Conservation (phyloP, 1,140 invertebrate species). For the Sycophaga agraensis region DNA sequence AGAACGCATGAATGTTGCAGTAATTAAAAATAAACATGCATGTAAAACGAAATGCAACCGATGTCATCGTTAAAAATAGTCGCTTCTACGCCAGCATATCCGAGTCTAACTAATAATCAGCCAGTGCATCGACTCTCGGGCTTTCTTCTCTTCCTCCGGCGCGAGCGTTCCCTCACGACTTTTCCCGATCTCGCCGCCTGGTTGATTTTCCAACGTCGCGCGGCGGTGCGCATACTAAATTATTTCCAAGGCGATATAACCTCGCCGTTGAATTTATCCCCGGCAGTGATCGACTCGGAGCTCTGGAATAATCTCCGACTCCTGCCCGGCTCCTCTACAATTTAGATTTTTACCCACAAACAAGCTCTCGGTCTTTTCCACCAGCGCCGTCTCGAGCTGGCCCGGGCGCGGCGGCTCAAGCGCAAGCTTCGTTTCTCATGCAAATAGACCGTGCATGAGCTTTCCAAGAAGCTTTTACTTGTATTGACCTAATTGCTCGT, state of each 20-base stretch:
- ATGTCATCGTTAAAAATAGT: too few relatives aligned
- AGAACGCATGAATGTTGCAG: too few relatives aligned
- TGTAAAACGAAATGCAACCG: too few relatives aligned
- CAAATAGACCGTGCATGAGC: slow-evolving; percentile 11
- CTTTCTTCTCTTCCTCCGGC: background rate
- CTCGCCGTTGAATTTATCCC: slow-evolving; percentile 27
- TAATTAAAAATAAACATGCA: too few relatives aligned
- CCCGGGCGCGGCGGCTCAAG: too few relatives aligned
- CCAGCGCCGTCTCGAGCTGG: too few relatives aligned
- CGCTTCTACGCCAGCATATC: too few relatives aligned
- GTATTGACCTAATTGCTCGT: too few relatives aligned
- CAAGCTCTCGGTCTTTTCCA: slow-evolving; percentile 17
- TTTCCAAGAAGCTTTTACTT: too few relatives aligned
- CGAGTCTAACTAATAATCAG: too few relatives aligned
- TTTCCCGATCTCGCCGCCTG: background rate
- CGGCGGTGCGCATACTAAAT: slow-evolving; percentile 22
- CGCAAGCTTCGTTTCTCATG: slow-evolving; percentile 28
- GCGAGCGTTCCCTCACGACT: background rate
- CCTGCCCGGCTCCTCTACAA: slow-evolving; percentile 28
- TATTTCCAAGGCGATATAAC: slow-evolving; percentile 24
- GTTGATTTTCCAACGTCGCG: slow-evolving; percentile 1
- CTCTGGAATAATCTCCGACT: slow-evolving; percentile 25
- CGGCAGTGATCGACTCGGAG: slow-evolving; percentile 23
- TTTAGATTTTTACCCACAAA: slow-evolving; percentile 31
- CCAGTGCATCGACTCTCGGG: too few relatives aligned